Conservation (phyloP, 2,888 invertebrate species). For the Diaphora mendica region DNA sequence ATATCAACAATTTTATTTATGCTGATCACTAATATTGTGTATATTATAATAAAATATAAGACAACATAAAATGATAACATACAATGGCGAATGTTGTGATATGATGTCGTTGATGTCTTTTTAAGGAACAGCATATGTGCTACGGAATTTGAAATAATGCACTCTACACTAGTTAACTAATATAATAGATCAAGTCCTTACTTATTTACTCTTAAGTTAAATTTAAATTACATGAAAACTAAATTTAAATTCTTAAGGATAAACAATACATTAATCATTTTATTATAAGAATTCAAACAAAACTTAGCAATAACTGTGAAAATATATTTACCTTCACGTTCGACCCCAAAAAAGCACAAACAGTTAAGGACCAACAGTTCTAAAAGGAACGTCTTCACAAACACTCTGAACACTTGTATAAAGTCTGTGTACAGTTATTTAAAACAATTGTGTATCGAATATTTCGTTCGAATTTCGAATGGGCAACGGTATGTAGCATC, state of each 20-base stretch:
- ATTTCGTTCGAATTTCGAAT: conserved; percentile 63
- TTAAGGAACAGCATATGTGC: conserved; percentile 42
- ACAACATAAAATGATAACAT: conserved; percentile 8
- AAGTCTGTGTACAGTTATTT: conserved; percentile 49
- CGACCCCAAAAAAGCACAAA: conserved; percentile 63
- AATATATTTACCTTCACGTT: conserved; percentile 70
- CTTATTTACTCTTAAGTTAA: neutral
- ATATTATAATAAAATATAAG: neutral
- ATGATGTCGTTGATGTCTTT: conserved; percentile 64
- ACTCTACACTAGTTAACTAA: conserved; percentile 19
- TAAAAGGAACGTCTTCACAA: conserved; percentile 60
- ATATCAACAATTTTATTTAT: neutral
- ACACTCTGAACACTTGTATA: conserved; percentile 67
- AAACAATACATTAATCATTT: neutral
- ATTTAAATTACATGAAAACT: neutral
- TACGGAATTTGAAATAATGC: conserved; percentile 20
- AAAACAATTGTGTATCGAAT: conserved; percentile 52
- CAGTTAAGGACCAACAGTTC: conserved; percentile 53
- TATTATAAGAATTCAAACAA: conserved; percentile 17
- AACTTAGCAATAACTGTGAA: conserved; percentile 59
- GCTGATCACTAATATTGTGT: too few species aligned
- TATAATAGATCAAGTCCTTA: neutral
- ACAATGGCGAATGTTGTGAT: neutral
- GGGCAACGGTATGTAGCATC: conserved; percentile 57
- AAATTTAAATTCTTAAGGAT: neutral